Conservation (phyloP, 2,888 invertebrate genomes). For the Thereva nobilitata region DNA sequence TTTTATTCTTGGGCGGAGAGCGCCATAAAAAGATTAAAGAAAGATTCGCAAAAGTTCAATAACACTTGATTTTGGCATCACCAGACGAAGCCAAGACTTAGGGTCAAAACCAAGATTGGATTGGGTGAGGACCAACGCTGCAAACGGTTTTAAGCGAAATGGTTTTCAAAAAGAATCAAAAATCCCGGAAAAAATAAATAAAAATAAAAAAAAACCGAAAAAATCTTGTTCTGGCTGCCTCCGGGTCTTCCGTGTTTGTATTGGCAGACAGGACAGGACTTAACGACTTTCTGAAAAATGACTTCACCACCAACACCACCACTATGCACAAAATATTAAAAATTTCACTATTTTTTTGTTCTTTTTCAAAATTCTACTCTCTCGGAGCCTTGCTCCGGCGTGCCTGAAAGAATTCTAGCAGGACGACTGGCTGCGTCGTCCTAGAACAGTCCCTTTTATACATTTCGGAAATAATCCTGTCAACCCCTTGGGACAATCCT, state of each 20-base stretch:
- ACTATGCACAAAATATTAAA: background rate
- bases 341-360: too few relatives aligned
- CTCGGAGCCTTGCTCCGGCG: too few relatives aligned
- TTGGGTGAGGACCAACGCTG: slow-evolving; percentile 36
- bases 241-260: slow-evolving; percentile 17
- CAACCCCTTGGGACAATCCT: slow-evolving; percentile 31
- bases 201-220: slow-evolving; percentile 27
- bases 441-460: slow-evolving; percentile 36
- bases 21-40: slow-evolving; percentile 1
- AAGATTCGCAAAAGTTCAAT: slow-evolving; percentile 37
- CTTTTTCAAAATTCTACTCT: too few relatives aligned
- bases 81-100: slow-evolving; percentile 19
- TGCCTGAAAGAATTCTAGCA: slow-evolving; percentile 4
- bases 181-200: slow-evolving; percentile 10
- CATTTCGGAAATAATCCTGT: slow-evolving; percentile 26
- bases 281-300: background rate
- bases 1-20: slow-evolving; percentile 1
- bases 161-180: slow-evolving; percentile 4
- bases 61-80: slow-evolving; percentile 29
- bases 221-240: slow-evolving; percentile 20
- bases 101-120: slow-evolving; percentile 34
- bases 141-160: slow-evolving; percentile 5
- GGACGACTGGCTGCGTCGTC: slow-evolving; percentile 32
- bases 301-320: background rate
- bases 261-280: slow-evolving; percentile 1